Base-by-base conservation (phyloP, 92 coral and sea anemone genomes). In the Metridium senile region DNA sequence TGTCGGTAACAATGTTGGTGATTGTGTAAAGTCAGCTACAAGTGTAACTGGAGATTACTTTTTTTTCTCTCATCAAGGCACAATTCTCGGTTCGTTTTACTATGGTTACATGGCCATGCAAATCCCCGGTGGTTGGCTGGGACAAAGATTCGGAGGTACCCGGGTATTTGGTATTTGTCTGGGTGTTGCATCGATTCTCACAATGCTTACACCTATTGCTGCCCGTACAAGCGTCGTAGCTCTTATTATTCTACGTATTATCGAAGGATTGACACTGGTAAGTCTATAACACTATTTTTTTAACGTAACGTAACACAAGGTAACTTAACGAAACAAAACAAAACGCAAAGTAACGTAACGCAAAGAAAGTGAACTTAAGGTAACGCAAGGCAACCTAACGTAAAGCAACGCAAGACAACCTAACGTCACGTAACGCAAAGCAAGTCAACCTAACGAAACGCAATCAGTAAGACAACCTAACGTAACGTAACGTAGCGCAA, bases 51-150 rank as follows among this genome's bases (percentile, higher is more conserved):
- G n/a, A n/a, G n/a, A n/a, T n/a, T n/a, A n/a, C n/a, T n/a, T n/a
- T n/a, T n/a, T n/a, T n/a, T n/a, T n/a, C n/a, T n/a, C n/a, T n/a
- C n/a, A n/a, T 56, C 10, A 62, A 90, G 98, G 99, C 9, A 96
- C 99, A 32, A 89, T 96, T 63, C 99, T 95, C 62, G 99, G 99
- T 1, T 82, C 99, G 22, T 95, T 95, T 74, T 95, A 92, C 86
- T 95, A 95, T 74, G 99, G 99, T 39, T 95, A 95, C 88, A 95
- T 93, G 74, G 96, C 86, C 11, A 90, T 95, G 95, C 99, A 95
- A 84, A 89, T 95, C 52, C 99, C 99, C 19, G 99, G 99, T 21
- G 99, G 99, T 11, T 95, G 94, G 89, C 84, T 95, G 9, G 99
- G 97, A 58, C 95, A 89, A 77, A 78, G 93, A 75, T 95, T 91